Evolutionary conservation across 2,113 vertebrate genomes (phyloP).

Genomic region (Nymphicus hollandicus): DNA sequence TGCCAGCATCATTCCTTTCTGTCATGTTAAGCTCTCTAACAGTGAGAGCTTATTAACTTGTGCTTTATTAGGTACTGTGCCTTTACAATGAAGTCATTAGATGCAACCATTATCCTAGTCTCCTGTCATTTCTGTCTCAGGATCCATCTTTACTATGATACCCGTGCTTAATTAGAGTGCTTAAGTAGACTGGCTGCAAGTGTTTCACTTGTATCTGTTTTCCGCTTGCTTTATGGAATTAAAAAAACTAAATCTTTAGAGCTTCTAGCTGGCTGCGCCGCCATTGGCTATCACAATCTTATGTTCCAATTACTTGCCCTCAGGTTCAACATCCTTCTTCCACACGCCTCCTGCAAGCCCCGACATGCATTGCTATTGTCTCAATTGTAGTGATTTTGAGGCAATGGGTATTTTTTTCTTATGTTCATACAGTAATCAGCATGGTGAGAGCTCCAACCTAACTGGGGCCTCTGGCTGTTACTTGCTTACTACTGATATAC

Average conservation of each 20-base stretch:
- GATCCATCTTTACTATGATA: background rate
- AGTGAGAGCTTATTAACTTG: constrained; percentile 44
- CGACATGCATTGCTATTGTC: background rate
- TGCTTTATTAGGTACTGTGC: constrained; percentile 28
- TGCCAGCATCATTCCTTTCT: background rate
- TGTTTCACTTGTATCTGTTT: constrained; percentile 24
- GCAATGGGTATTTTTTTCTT: background rate
- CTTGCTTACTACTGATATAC: background rate
- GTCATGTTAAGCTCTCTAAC: constrained; percentile 6
- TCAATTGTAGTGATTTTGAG: background rate
- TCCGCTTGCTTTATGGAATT: background rate
- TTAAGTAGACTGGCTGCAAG: constrained; percentile 20
- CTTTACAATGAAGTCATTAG: constrained; percentile 48
- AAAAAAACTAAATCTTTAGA: background rate
- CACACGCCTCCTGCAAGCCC: background rate
- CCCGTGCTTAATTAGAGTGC: constrained; percentile 2
- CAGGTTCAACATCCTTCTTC: constrained; percentile 1
- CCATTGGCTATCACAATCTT: background rate
- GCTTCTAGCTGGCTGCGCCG: background rate
- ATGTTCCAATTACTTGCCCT: constrained; percentile 14
- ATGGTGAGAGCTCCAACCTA: background rate
- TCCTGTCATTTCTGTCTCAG: background rate
- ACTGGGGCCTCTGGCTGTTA: background rate
- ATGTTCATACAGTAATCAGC: background rate
- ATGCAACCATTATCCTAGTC: background rate